Base-by-base conservation (phyloP, 2,888 invertebrate species). In the Lamellibrachia satsuma region DNA sequence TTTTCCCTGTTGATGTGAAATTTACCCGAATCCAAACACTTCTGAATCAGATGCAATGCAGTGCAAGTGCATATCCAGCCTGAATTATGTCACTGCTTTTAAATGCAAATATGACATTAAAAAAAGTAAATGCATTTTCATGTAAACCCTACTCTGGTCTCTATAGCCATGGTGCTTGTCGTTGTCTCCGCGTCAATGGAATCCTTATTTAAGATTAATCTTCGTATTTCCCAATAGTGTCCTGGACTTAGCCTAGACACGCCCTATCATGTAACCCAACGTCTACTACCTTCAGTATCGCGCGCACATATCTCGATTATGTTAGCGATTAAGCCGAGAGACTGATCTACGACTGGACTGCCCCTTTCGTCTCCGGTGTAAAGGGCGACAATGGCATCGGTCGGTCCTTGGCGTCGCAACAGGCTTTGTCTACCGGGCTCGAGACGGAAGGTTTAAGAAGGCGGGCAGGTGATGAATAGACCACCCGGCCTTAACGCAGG, bases 231-330 rank as follows among this genome's bases (percentile, higher is more conserved):
- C 22, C 3, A 6, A 4, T n/a, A 75, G 6, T 75, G 22, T 15
- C 22, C 75, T 75, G 75, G 15, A 75, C 75, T 6, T 75, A 75
- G n/a, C 75, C 75, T 75, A n/a, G 15, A 75, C 22, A 22, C 75
- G 75, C 75, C 75, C 15, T 22, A 22, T 22, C 75, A 2, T 75
- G 75, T 75, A 75, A 75, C 75, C 75, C 75, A 75, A 22, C 0
- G 15, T n/a, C n/a, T 75, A 75, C 75, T 75, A 22, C 75, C 75
- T 75, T 75, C 75, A 75, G 75, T 75, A 75, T 75, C 75, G 75
- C 15, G 15, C 75, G 75, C 22, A 11, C 22, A 75, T 6, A 75
- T 75, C 75, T 22, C 75, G 75, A 75, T 75, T 22, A 75, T n/a
- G 75, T 75, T n/a, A 6, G 75, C 75, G 75, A 75, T 75, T 75